Conservation (phyloP, 2,113 vertebrate genomes). For the Lynx canadensis region DNA sequence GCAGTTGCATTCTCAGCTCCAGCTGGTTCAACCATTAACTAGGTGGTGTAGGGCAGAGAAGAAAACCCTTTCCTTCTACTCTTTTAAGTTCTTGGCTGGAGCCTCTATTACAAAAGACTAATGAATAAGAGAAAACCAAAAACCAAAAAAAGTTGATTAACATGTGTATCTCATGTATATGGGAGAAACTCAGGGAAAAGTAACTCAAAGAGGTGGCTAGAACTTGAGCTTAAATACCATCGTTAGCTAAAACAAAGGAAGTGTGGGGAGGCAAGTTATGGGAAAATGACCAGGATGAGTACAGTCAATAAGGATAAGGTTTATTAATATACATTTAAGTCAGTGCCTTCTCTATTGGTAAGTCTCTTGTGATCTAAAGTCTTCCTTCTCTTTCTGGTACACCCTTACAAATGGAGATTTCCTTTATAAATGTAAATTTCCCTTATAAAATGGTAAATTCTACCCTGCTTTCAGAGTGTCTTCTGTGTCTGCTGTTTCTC, state of each 20-base stretch:
- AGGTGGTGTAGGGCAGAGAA: not conserved
- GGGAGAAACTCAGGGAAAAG: not conserved
- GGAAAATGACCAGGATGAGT: not conserved
- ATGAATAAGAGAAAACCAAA: not conserved
- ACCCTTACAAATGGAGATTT: not conserved
- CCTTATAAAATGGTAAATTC: not conserved
- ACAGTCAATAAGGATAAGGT: not conserved
- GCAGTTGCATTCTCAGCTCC: not conserved
- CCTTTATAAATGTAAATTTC: not conserved
- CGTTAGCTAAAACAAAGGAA: not conserved
- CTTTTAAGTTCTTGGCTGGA: not conserved
- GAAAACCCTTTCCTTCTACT: not conserved
- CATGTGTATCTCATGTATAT: not conserved
- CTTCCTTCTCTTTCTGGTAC: not conserved
- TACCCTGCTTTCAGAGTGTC: not conserved
- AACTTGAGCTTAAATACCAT: not conserved
- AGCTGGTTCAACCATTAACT: not conserved
- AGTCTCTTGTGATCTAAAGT: not conserved
- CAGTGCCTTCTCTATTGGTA: not conserved
- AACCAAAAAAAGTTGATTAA: slow-evolving; percentile 18
- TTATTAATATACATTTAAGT: not conserved
- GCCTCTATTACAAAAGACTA: not conserved
- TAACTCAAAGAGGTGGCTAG: not conserved
- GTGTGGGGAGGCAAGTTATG: not conserved
- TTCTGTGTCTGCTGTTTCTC: not conserved